These are phyloP conservation scores for Grus americana DNA, from an alignment of 2,113 vertebrate genomes.

Conservation along the genomic window DNA sequence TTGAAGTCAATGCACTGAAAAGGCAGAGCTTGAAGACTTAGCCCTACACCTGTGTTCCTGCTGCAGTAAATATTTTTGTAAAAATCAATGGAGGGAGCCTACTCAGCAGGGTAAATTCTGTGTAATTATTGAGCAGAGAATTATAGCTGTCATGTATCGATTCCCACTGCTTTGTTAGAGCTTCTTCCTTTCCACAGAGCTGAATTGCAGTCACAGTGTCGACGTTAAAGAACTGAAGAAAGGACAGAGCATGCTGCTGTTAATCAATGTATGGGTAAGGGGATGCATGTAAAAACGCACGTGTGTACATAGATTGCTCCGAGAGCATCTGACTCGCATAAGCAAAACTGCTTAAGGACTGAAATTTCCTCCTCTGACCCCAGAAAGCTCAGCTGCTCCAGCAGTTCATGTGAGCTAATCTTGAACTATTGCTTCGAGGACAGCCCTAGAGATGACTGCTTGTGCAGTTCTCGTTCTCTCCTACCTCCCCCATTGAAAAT, in stretches of 20 bases:
- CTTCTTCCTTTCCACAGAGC: not conserved
- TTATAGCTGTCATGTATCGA: slow-evolving; percentile 49
- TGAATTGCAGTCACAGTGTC: not conserved
- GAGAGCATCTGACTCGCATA: not conserved
- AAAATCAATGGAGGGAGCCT: slow-evolving; percentile 50
- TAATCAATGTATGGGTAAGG: not conserved
- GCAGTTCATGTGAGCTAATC: not conserved
- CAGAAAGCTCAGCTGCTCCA: slow-evolving; percentile 28
- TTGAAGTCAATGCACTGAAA: slow-evolving; percentile 32
- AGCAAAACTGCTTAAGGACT: not conserved
- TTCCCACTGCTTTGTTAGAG: slow-evolving; percentile 30
- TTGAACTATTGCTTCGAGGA: not conserved
- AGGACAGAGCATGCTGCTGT: not conserved
- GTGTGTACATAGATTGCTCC: not conserved
- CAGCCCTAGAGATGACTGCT: not conserved
- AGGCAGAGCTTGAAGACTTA: not conserved
- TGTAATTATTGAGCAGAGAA: slow-evolving; percentile 55
- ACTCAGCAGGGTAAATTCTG: slow-evolving; percentile 27
- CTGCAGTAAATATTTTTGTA: slow-evolving; percentile 40
- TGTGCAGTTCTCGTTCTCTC: not conserved
- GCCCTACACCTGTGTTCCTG: slow-evolving; percentile 1
- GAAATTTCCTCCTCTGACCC: not conserved
- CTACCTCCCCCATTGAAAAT: not conserved
- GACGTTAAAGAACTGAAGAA: not conserved
- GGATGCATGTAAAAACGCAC: not conserved